These are phyloP conservation scores for Zootoca vivipara DNA, from an alignment of 2,113 vertebrate genomes.

Conservation along the genomic window DNA sequence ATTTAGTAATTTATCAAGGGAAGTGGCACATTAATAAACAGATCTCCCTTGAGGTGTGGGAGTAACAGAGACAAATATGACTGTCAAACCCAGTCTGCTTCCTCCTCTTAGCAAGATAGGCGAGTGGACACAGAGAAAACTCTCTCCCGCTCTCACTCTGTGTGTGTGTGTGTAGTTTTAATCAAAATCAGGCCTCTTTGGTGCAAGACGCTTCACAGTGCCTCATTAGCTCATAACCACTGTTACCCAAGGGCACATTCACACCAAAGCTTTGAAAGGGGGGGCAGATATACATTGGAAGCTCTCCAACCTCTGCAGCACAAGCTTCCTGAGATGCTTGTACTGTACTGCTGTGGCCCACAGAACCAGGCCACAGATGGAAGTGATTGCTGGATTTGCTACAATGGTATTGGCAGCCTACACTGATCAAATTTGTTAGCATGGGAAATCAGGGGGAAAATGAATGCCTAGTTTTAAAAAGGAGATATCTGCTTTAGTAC, in stretches of 20 bases:
- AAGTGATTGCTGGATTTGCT: background rate
- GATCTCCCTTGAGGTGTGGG: slow-evolving; percentile 85
- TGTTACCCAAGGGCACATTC: slow-evolving; percentile 20
- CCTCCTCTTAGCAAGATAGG: slow-evolving; percentile 70
- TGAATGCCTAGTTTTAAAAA: background rate
- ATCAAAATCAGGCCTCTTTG: slow-evolving; percentile 6
- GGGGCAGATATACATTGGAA: background rate
- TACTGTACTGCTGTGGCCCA: background rate
- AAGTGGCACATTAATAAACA: slow-evolving; percentile 90
- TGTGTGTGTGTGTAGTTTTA: slow-evolving; percentile 47
- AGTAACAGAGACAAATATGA: slow-evolving; percentile 86
- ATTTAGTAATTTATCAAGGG: slow-evolving; percentile 90
- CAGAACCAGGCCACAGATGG: background rate
- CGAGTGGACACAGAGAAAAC: slow-evolving; percentile 75
- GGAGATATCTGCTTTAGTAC: background rate
- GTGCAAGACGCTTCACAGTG: background rate
- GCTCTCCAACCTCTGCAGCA: background rate
- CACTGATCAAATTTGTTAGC: background rate
- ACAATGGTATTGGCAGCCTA: background rate
- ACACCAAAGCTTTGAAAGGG: slow-evolving; percentile 26
- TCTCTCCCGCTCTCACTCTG: slow-evolving; percentile 50
- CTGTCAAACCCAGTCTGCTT: slow-evolving; percentile 80
- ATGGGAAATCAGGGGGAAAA: background rate
- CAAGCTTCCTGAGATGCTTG: background rate
- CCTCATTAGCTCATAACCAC: slow-evolving; percentile 35